phyloP scores from a whole-genome alignment of 2,888 invertebrate genomes.

The Drosophila anomalipes region DNA sequence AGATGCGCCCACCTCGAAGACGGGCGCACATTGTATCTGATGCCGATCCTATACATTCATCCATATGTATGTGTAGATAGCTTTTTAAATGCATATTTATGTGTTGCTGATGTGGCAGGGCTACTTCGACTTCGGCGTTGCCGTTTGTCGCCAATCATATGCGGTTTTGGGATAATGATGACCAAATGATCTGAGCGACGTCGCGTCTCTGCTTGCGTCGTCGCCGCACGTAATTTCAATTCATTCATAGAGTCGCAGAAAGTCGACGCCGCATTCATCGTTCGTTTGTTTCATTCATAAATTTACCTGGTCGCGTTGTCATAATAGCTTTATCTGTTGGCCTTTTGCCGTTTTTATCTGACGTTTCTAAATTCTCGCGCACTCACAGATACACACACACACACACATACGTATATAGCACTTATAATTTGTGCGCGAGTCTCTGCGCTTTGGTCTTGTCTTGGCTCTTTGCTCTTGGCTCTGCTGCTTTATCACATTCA shows the following conservation, averaged over 20 bases:
- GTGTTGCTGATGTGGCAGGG: conserved; percentile 18
- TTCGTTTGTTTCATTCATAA: conserved; percentile 71
- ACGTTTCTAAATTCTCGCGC: conserved; percentile 31
- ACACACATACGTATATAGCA: conserved; percentile 6
- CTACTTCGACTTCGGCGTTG: conserved; percentile 14
- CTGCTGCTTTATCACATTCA: conserved; percentile 59
- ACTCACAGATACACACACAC: conserved; percentile 13
- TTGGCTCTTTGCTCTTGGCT: conserved; percentile 7
- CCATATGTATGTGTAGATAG: not conserved
- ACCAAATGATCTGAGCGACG: conserved; percentile 75
- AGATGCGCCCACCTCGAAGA: conserved; percentile 46
- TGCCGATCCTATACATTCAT: conserved; percentile 26
- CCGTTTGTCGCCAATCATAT: conserved; percentile 80
- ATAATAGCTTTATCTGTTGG: conserved; percentile 76
- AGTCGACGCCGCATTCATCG: conserved; percentile 41
- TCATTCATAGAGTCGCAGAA: conserved; percentile 74
- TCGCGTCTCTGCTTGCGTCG: conserved; percentile 30
- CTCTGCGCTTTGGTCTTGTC: conserved; percentile 6
- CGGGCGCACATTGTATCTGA: conserved; percentile 37
- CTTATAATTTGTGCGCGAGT: conserved; percentile 33
- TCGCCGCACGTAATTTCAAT: conserved; percentile 76
- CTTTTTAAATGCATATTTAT: not conserved
- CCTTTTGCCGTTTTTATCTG: conserved; percentile 46
- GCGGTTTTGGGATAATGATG: conserved; percentile 80
- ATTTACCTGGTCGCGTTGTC: conserved; percentile 77